Conservation (phyloP, 1,140 invertebrate genomes). For the Lerema accius region DNA sequence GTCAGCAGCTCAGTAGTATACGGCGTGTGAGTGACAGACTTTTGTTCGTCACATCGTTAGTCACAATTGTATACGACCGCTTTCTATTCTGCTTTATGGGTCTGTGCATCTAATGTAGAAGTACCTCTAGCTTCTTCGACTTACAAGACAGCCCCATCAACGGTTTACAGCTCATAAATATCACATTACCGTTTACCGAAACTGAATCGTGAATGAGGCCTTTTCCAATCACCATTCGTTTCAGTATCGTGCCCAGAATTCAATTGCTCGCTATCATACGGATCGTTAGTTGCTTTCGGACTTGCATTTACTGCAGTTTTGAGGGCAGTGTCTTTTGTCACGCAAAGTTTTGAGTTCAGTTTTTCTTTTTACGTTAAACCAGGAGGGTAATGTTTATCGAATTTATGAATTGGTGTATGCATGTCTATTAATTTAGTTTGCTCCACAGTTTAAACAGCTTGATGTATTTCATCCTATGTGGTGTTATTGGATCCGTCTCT, state of each 20-base stretch:
- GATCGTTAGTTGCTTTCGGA: slow-evolving; percentile 18
- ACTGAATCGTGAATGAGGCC: slow-evolving; percentile 1
- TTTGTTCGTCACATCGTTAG: no score
- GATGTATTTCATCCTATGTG: no score
- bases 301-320: slow-evolving; percentile 25
- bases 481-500: no score
- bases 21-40: no score
- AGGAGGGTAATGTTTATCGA: no score
- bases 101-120: neutral
- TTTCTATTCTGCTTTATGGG: no score
- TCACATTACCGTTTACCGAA: slow-evolving; percentile 6
- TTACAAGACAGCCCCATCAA: neutral
- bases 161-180: slow-evolving; percentile 1
- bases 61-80: no score
- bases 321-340: slow-evolving; percentile 1
- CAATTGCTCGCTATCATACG: slow-evolving; percentile 31
- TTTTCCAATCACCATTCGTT: slow-evolving; percentile 40
- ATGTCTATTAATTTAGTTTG: no score
- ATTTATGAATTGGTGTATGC: no score
- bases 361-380: neutral
- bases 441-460: no score
- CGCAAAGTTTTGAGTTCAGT: neutral
- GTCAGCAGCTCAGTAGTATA: no score
- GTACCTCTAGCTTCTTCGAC: neutral
- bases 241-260: slow-evolving; percentile 33